A percentile compares a stretch with the other conserved stretches of the same genome.
Conservation (phyloP, 2,888 invertebrate genomes). For the Pseudococcus jackbeardsleyi region DNA sequence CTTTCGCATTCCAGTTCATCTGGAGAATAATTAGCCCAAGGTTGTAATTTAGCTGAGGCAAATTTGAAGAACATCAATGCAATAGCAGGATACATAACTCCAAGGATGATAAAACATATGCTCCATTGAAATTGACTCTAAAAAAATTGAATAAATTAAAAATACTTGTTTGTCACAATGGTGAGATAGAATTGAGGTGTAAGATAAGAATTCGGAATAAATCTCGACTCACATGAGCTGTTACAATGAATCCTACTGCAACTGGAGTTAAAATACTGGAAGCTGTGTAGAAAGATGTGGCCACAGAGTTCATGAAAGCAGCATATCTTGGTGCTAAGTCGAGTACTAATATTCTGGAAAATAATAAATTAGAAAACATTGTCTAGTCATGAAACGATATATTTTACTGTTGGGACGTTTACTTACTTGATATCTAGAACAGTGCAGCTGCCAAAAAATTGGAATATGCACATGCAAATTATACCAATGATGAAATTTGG, state of each 20-base stretch:
- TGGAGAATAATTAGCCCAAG: constrained; percentile 21
- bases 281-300: constrained; percentile 1
- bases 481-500: constrained; percentile 37
- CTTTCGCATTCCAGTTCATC: neutral
- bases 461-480: constrained; percentile 13
- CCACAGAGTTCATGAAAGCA: constrained; percentile 26
- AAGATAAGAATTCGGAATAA: too few species aligned
- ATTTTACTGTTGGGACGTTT: too few species aligned
- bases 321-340: constrained; percentile 14
- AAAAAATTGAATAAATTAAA: neutral
- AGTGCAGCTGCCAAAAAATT: constrained; percentile 21
- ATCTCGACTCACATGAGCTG: constrained; percentile 20
- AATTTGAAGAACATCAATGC: constrained; percentile 29
- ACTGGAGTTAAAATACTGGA: constrained; percentile 23
- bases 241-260: constrained; percentile 35
- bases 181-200: too few species aligned
- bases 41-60: neutral
- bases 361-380: neutral
- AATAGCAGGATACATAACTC: neutral
- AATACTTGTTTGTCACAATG: too few species aligned
- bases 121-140: constrained; percentile 44
- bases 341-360: neutral
- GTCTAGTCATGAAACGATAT: neutral
- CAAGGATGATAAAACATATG: neutral
- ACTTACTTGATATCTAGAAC: constrained; percentile 30